Conservation (phyloP, 2,888 invertebrate species). For the Electrophaes corylata region DNA sequence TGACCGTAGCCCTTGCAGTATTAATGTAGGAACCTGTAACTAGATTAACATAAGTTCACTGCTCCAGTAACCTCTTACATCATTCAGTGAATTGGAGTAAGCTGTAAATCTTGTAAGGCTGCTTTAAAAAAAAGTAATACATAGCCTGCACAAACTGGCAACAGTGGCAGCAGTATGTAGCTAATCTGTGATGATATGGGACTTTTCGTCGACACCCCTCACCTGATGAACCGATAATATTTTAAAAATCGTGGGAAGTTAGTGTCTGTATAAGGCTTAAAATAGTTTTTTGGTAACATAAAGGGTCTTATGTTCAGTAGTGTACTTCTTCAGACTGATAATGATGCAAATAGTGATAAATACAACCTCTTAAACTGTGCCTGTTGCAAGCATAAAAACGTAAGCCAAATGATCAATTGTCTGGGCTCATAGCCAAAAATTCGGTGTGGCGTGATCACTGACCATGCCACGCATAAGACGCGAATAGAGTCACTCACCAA, state of each 20-base stretch:
- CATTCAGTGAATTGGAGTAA: slow-evolving; percentile 28
- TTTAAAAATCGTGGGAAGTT: too few relatives aligned
- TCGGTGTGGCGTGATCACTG: slow-evolving; percentile 66
- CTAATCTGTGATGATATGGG: too few relatives aligned
- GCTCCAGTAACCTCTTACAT: slow-evolving; percentile 44
- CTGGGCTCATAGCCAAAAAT: slow-evolving; percentile 67
- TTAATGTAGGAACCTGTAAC: slow-evolving; percentile 22
- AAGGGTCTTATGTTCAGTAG: too few relatives aligned
- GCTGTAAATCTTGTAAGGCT: slow-evolving; percentile 24
- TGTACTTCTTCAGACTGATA: too few relatives aligned
- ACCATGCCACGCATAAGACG: slow-evolving; percentile 49
- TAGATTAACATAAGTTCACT: slow-evolving; percentile 44
- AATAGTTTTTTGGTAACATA: not conserved
- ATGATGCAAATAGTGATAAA: not conserved
- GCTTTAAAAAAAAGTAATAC: too few relatives aligned
- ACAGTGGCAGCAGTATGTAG: too few relatives aligned
- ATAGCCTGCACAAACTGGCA: too few relatives aligned
- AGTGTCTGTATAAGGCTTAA: too few relatives aligned
- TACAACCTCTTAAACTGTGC: not conserved
- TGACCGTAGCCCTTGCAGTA: not conserved
- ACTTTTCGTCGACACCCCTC: too few relatives aligned
- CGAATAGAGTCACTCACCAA: slow-evolving; percentile 15
- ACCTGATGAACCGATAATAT: too few relatives aligned
- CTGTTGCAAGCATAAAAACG: slow-evolving; percentile 28
- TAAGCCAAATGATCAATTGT: slow-evolving; percentile 63